Percentiles rank a stretch among this genome's conserved stretches.
Conservation (phyloP, 2,888 invertebrate genomes). For the Colletes collaris region DNA sequence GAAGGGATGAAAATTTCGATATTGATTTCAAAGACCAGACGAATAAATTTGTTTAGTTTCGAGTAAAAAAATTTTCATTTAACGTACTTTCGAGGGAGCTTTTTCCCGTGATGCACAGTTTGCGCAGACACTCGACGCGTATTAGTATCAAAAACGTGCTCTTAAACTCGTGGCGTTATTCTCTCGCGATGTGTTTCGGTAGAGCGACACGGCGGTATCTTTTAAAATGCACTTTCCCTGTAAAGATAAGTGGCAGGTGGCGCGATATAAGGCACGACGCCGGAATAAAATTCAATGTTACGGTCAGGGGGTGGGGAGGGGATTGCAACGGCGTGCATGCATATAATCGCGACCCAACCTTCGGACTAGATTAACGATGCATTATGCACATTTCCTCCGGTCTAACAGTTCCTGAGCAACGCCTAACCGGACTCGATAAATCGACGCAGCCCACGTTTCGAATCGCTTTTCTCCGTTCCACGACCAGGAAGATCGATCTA, state of each 20-base stretch:
- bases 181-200: neutral
- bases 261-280: constrained; percentile 19
- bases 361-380: constrained; percentile 52
- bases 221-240: constrained; percentile 24
- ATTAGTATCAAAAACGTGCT: neutral
- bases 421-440: constrained; percentile 16
- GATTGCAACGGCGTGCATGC: neutral
- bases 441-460: constrained; percentile 3
- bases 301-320: neutral
- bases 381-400: constrained; percentile 31
- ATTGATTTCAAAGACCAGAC: no score
- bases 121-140: neutral
- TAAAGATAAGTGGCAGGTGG: constrained; percentile 40
- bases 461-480: no score
- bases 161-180: constrained; percentile 1
- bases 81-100: neutral
- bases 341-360: constrained; percentile 37
- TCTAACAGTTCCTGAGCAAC: constrained; percentile 4
- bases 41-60: neutral
- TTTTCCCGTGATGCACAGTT: neutral
- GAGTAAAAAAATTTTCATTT: neutral
- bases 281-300: constrained; percentile 57
- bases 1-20: no score
- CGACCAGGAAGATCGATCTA: no score
- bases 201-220: neutral